Evolutionary conservation across 2,113 vertebrate species (phyloP).

Genomic region (Regulus satrapa): DNA sequence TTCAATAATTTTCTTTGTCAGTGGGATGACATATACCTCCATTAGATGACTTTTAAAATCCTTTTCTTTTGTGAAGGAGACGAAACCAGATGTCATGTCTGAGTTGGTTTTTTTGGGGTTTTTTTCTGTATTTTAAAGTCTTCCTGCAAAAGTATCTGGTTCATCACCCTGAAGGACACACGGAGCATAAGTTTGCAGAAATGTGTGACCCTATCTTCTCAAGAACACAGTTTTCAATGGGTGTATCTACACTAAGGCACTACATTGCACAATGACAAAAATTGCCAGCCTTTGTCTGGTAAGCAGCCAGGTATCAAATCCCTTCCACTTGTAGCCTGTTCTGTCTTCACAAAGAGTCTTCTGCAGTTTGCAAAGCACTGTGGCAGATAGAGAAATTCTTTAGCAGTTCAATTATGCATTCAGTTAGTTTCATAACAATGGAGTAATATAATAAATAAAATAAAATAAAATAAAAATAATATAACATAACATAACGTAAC

Average conservation of each 20-base stretch:
- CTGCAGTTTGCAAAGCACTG: background rate
- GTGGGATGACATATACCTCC: background rate
- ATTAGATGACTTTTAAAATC: background rate
- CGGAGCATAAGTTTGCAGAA: fast-evolving
- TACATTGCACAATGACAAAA: background rate
- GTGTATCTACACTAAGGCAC: background rate
- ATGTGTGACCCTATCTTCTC: background rate
- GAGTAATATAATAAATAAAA: too few species aligned
- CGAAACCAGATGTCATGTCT: background rate
- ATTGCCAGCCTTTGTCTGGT: background rate
- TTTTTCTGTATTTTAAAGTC: background rate
- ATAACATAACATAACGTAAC: too few species aligned
- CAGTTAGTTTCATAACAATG: background rate
- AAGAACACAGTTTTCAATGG: background rate
- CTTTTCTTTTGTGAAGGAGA: background rate
- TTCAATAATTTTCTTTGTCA: background rate
- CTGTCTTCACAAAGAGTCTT: background rate
- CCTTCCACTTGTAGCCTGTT: background rate
- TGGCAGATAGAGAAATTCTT: background rate
- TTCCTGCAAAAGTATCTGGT: background rate
- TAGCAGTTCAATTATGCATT: background rate
- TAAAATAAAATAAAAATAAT: too few species aligned
- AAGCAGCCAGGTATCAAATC: background rate
- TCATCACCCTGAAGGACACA: background rate
- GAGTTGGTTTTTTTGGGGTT: background rate